Evolutionary conservation across 2,113 vertebrate species (phyloP).

Genomic region (Haemorhous mexicanus): DNA sequence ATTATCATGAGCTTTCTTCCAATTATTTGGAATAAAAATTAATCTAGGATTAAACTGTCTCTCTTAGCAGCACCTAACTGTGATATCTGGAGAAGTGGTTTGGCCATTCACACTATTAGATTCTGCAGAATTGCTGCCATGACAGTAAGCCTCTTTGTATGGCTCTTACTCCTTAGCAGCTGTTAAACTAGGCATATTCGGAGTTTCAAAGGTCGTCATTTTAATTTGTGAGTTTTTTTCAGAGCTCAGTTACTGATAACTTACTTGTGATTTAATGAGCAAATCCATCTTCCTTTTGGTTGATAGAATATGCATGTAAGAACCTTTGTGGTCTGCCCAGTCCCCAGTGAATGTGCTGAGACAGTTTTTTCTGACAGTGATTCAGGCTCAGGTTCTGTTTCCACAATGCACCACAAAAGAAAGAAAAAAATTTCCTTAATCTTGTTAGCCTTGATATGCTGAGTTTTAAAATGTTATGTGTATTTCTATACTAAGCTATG

Average conservation of each 20-base stretch:
- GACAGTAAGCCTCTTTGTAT: slow-evolving; percentile 24
- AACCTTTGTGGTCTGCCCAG: background rate
- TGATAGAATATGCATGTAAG: background rate
- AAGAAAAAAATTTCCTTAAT: background rate
- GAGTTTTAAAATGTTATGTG: background rate
- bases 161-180: background rate
- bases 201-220: slow-evolving; percentile 18
- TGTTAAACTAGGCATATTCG: slow-evolving; percentile 7
- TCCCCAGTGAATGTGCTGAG: background rate
- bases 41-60: slow-evolving; percentile 35
- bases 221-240: slow-evolving; percentile 9
- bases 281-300: background rate
- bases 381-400: background rate
- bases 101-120: background rate
- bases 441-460: background rate
- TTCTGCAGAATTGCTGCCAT: background rate
- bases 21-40: slow-evolving; percentile 49
- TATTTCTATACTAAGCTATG: background rate
- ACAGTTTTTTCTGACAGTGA: background rate
- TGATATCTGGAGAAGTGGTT: background rate
- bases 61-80: background rate
- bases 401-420: background rate
- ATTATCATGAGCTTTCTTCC: slow-evolving; percentile 39
- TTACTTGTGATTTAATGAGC: background rate
- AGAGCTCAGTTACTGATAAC: slow-evolving; percentile 22